A percentile compares a stretch with the other conserved stretches of the same genome.
phyloP scores from a whole-genome alignment of 2,888 invertebrate genomes.

The Amphipyra tragopoginis region DNA sequence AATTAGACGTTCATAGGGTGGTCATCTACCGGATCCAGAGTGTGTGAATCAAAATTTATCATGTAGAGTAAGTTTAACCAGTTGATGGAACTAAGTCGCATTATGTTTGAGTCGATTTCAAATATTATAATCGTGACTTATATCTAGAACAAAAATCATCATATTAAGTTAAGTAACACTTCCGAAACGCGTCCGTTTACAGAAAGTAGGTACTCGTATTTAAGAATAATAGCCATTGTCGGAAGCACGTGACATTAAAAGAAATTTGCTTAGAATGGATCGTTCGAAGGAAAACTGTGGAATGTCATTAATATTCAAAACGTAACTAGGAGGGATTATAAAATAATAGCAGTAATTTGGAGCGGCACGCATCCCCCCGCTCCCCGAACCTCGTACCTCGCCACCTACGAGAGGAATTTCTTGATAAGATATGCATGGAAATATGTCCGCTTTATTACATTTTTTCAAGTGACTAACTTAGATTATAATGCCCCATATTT shows the following conservation, averaged over 20 bases:
- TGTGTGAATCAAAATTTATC: slow-evolving; percentile 54
- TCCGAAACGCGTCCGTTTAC: slow-evolving; percentile 5
- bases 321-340: slow-evolving; percentile 89
- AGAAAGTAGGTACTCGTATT: too few relatives aligned
- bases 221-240: slow-evolving; percentile 41
- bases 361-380: slow-evolving; percentile 78
- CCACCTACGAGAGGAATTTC: slow-evolving; percentile 79
- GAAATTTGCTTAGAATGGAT: slow-evolving; percentile 82
- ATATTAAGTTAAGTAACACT: slow-evolving; percentile 10
- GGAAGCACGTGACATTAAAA: slow-evolving; percentile 77
- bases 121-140: background rate
- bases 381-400: slow-evolving; percentile 54
- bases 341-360: slow-evolving; percentile 90
- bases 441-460: slow-evolving; percentile 88
- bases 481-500: slow-evolving; percentile 66
- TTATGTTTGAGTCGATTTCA: slow-evolving; percentile 6
- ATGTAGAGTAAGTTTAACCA: slow-evolving; percentile 29
- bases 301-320: slow-evolving; percentile 90
- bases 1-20: slow-evolving; percentile 60
- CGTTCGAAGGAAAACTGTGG: slow-evolving; percentile 80
- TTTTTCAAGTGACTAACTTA: slow-evolving; percentile 77
- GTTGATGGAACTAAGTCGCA: slow-evolving; percentile 24
- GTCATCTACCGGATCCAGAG: slow-evolving; percentile 56
- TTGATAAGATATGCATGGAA: slow-evolving; percentile 88
- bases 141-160: background rate